A percentile compares a stretch with the other conserved stretches of the same genome.
Conservation (phyloP, 2,888 invertebrate species). For the Caenorhabditis sp. region DNA sequence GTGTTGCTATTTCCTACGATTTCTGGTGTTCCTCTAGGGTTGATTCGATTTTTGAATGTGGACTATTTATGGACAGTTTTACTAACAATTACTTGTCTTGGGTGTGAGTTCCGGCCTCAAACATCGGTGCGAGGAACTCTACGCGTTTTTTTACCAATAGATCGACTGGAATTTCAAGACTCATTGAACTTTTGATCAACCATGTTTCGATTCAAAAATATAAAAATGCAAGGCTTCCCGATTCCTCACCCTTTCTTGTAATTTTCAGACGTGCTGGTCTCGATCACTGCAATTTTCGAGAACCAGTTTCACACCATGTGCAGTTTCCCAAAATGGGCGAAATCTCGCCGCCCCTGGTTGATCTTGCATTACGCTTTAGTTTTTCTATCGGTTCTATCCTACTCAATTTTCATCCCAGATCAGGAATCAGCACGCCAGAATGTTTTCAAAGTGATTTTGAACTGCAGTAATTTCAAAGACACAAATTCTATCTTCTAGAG, state of each 20-base stretch:
- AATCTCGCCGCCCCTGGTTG: neutral
- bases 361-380: neutral
- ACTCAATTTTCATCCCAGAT: neutral
- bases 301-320: slow-evolving; percentile 11
- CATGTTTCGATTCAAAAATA: too few species aligned
- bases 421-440: neutral
- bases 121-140: too few species aligned
- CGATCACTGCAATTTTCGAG: slow-evolving; percentile 9
- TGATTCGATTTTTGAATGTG: neutral
- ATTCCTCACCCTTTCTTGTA: too few species aligned
- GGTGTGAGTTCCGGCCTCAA: neutral
- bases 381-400: neutral
- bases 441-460: neutral
- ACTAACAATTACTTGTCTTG: neutral
- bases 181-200: too few species aligned
- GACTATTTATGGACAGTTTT: neutral
- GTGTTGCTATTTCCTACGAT: neutral
- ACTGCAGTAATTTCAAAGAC: neutral
- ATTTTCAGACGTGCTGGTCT: slow-evolving; percentile 3
- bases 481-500: neutral
- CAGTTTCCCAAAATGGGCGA: neutral
- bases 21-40: slow-evolving; percentile 3
- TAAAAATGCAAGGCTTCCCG: too few species aligned
- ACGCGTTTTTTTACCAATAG: too few species aligned
- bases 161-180: too few species aligned